Conservation (phyloP, 2,888 invertebrate genomes). For the Lissonota sp. region DNA sequence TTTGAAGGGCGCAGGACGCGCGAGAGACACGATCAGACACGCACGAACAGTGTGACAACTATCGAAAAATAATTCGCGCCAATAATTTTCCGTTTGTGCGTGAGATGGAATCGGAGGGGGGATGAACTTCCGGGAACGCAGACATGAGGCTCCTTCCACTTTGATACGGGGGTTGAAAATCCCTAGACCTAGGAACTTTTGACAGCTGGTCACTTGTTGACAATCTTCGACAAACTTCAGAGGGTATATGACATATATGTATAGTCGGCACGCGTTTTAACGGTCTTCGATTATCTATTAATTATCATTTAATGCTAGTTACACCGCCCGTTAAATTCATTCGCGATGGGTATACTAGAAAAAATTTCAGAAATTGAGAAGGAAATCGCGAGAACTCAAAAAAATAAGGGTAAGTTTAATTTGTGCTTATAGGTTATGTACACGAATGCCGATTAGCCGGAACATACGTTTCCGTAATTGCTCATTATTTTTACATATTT, state of each 20-base stretch:
- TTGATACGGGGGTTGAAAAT: too few species aligned
- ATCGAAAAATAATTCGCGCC: too few species aligned
- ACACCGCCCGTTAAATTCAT: conserved; percentile 13
- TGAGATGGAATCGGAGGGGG: too few species aligned
- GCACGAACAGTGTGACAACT: too few species aligned
- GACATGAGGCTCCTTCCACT: too few species aligned
- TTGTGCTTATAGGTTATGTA: conserved; percentile 47
- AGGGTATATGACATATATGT: neutral
- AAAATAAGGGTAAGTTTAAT: conserved; percentile 94
- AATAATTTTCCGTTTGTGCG: too few species aligned
- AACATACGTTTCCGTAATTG: conserved; percentile 10
- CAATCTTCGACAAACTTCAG: neutral
- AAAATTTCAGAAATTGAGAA: conserved; percentile 99
- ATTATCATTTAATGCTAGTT: conserved; percentile 27
- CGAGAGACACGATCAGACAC: too few species aligned
- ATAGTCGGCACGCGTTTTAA: conserved; percentile 51
- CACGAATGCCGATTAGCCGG: conserved; percentile 6
- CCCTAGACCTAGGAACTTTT: neutral
- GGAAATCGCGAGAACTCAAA: conserved; percentile 99
- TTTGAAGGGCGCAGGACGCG: too few species aligned
- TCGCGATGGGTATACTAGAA: conserved; percentile 97
- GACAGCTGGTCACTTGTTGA: neutral
- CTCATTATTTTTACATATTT: neutral
- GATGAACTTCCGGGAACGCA: too few species aligned
- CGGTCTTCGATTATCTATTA: conserved; percentile 4